Conservation (phyloP, 2,113 vertebrate genomes). For the Myrmecophaga tridactyla region DNA sequence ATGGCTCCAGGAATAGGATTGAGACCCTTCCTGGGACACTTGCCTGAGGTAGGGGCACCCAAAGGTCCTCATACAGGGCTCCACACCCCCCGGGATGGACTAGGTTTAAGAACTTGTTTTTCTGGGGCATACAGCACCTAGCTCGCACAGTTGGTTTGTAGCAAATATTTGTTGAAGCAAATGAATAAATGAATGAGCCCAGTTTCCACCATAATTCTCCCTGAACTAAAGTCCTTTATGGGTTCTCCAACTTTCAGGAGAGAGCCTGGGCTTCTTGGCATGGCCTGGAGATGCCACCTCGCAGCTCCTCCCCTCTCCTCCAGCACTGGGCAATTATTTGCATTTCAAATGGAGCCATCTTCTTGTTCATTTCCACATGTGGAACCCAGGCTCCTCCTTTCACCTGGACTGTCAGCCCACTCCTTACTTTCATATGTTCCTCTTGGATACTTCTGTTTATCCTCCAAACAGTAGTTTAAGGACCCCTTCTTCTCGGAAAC, state of each 20-base stretch:
- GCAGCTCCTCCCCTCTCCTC: not conserved
- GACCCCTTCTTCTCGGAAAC: not conserved
- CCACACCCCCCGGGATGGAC: rapidly evolving
- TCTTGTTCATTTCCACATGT: not conserved
- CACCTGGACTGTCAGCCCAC: not conserved
- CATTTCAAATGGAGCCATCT: not conserved
- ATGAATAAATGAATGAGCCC: not conserved
- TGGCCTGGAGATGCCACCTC: not conserved
- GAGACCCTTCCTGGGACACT: too few species aligned
- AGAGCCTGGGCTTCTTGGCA: not conserved
- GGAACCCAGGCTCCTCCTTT: not conserved
- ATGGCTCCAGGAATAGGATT: too few species aligned
- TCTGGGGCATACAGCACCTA: too few species aligned
- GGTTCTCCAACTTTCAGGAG: not conserved
- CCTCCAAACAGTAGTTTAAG: not conserved
- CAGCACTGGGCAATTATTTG: not conserved
- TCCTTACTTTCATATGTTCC: not conserved
- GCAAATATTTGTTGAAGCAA: not conserved
- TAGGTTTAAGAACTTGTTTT: too few species aligned
- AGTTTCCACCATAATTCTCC: not conserved
- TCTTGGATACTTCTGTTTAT: not conserved
- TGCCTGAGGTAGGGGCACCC: too few species aligned
- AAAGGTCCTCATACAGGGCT: too few species aligned
- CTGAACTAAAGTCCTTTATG: not conserved
- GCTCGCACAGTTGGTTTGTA: not conserved